Base-by-base conservation (phyloP, 2,888 invertebrate species). In the Heliconius ethilla region DNA sequence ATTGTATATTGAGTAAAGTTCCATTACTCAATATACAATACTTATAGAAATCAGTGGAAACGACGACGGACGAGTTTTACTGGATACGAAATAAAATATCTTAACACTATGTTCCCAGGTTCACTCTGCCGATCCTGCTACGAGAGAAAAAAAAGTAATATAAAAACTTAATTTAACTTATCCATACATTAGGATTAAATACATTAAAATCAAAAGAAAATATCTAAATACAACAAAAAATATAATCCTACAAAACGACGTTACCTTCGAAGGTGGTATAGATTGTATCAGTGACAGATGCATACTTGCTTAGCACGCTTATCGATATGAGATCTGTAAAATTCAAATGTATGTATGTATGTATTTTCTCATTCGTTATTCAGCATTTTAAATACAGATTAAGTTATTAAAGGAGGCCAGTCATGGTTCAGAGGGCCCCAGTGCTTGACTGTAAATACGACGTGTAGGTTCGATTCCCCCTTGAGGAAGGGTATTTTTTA, bases 211-310 rank as follows among this genome's bases (percentile, higher is more conserved):
- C 15, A 25, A 40, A 69, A 25, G 25, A 25, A 2, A 18, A 40
- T 15, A 69, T 40, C 67, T 15, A n/a, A 40, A 67, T 25, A 1
- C 25, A 67, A 69, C 40, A 69, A 69, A 69, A 69, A 40, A 40
- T n/a, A 45, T 69, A 69, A 69, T 40, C 40, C 25, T 15, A 40
- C 69, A 25, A 45, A 67, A 67, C 13, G 37, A 40, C 25, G 37
- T 37, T 22, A 25, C 25, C 69, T n/a, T 25, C 40, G 40, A 69
- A 69, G 69, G 69, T 69, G 25, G 40, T 45, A 69, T 40, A 40
- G 69, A 69, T 69, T 25, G 3, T 69, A 69, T 69, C 69, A 69
- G 69, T 69, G 69, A 69, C 69, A 69, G 40, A 69, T 40, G 40
- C 69, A 45, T 15, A 15, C 67, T 69, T 37, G 69, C 69, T 69